A percentile compares a stretch with the other conserved stretches of the same genome.
Evolutionary conservation across 2,113 vertebrate species (phyloP).

Genomic region (Microcebus ravelobensis): DNA sequence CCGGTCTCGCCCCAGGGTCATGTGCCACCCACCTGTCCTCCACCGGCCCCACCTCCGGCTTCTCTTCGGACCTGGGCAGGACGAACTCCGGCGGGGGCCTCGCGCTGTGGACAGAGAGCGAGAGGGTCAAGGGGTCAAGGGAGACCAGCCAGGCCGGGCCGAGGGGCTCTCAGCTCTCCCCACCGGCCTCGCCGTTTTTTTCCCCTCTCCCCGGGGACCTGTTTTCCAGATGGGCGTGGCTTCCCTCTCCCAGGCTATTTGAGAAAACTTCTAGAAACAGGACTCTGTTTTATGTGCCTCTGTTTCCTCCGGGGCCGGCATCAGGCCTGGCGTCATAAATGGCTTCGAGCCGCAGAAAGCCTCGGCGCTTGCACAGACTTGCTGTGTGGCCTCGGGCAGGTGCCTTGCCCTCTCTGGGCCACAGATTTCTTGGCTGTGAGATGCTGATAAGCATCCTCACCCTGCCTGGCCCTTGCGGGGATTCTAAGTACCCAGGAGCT

Average conservation of each 20-base stretch:
- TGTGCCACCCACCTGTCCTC: not conserved
- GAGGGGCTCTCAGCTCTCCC: not conserved
- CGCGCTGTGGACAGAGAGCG: slow-evolving; percentile 36
- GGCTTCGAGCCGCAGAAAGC: not conserved
- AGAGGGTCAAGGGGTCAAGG: not conserved
- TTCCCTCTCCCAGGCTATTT: not conserved
- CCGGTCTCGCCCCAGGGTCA: rapidly evolving
- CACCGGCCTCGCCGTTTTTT: not conserved
- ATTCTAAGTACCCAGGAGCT: not conserved
- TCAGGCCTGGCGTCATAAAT: not conserved
- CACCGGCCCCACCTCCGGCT: slow-evolving; percentile 73
- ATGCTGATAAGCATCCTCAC: not conserved
- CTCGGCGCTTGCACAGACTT: not conserved
- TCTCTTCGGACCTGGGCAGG: slow-evolving; percentile 83
- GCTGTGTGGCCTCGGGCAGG: not conserved
- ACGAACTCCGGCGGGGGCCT: slow-evolving; percentile 54
- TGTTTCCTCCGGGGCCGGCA: not conserved
- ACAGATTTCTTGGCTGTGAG: not conserved
- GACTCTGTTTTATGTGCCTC: not conserved
- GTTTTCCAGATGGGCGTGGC: rapidly evolving
- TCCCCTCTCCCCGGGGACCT: not conserved
- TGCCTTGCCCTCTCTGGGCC: not conserved
- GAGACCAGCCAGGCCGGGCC: not conserved
- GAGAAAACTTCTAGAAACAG: not conserved
- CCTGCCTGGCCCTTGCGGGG: not conserved